Base-by-base conservation (phyloP, 2,113 vertebrate genomes). In the Vidua chalybeata region DNA sequence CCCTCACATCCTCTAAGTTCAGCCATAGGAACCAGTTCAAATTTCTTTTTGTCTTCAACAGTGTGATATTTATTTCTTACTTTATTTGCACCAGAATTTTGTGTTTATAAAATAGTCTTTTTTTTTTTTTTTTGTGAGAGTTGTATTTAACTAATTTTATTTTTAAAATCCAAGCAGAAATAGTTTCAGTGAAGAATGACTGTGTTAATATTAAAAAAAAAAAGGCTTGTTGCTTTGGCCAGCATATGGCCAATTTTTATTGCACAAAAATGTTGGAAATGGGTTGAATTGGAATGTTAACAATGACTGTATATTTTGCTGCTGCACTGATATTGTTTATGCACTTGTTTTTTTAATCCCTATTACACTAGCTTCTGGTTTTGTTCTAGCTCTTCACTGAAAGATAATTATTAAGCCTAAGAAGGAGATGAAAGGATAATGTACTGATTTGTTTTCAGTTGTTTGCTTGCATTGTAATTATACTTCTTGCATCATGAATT, bases 251-350 rank as follows among this genome's bases (percentile, higher is more conserved):
- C 93, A 83, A 45, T 56, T 89, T 97, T 97, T 97, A 95, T 97
- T 98, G 97, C 97, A 98, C 97, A 98, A 97, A 97, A 96, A 87
- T 81, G 79, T 92, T 95, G 95, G 91, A 95, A 95, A 95, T 96
- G 73, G 95, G 82, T 97, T 98, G 97, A 96, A 94, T 96, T 84
- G 51, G 93, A 98, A 97, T 95, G 97, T 97, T 97, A 95, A 95
- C 92, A 85, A 62, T 78, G 84, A 97, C 95, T 96, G 91, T 94
- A 43, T 97, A 85, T 97, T 98, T 97, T 97, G 97, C 97, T 98
- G 97, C 97, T 98, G 96, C 95, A 96, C 94, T 96, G 94, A 95
- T 96, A 90, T 75, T 96, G 90, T 98, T 98, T 97, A 97, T 97
- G 96, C 95, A 97, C 96, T 98, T 98, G 73, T 68, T 58, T 97